Conservation (phyloP, 2,888 invertebrate genomes). For the Nymphalis polychloros region DNA sequence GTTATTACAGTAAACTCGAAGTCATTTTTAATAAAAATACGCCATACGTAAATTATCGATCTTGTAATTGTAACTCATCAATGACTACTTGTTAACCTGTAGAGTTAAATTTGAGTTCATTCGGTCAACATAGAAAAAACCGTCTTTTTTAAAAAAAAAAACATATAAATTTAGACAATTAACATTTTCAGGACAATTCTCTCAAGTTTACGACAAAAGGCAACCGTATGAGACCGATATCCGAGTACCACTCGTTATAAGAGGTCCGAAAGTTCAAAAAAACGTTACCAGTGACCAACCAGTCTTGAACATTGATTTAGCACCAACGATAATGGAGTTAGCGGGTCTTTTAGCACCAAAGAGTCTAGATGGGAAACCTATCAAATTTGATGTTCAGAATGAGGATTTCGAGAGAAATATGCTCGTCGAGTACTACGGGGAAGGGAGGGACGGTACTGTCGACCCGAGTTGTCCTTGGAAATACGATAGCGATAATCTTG, state of each 20-base stretch:
- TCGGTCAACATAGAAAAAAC: no score
- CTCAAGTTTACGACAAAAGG: slow-evolving; percentile 93
- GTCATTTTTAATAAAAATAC: no score
- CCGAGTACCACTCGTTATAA: slow-evolving; percentile 89
- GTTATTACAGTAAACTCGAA: no score
- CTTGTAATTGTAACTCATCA: no score
- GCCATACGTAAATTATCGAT: no score
- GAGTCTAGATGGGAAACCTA: slow-evolving; percentile 83
- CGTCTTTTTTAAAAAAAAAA: no score
- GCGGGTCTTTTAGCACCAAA: slow-evolving; percentile 80
- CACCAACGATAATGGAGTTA: slow-evolving; percentile 90
- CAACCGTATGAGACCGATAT: slow-evolving; percentile 96
- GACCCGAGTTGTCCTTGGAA: slow-evolving; percentile 85
- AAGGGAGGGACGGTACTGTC: slow-evolving; percentile 81
- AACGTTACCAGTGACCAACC: slow-evolving; percentile 77
- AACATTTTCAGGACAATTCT: slow-evolving; percentile 87
- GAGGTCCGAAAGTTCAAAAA: slow-evolving; percentile 85
- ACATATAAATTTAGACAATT: not conserved
- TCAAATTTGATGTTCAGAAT: slow-evolving; percentile 45
- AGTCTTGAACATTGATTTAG: slow-evolving; percentile 90
- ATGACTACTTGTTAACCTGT: no score
- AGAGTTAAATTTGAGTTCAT: no score
- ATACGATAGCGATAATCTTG: slow-evolving; percentile 77
- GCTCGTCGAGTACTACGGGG: slow-evolving; percentile 92
- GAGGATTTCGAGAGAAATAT: slow-evolving; percentile 73